Evolutionary conservation across 2,888 invertebrate species (phyloP).

Genomic region (Diaphora mendica): DNA sequence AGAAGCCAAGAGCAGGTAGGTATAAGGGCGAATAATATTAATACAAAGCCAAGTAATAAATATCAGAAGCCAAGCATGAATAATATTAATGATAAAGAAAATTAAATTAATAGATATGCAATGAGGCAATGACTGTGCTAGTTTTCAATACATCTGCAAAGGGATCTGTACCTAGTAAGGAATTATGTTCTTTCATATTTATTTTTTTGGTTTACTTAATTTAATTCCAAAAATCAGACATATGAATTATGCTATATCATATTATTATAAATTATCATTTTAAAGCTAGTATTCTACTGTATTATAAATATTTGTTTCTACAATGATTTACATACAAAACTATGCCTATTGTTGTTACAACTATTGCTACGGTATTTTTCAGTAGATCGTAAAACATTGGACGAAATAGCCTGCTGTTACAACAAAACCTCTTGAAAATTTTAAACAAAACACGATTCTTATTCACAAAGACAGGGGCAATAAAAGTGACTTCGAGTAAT

Average conservation of each 20-base stretch:
- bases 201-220: neutral
- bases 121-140: too few relatives aligned
- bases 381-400: slow-evolving; percentile 39
- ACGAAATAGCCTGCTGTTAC: slow-evolving; percentile 25
- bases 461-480: slow-evolving; percentile 51
- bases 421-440: slow-evolving; percentile 47
- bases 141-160: too few relatives aligned
- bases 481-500: slow-evolving; percentile 58
- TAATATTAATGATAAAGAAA: too few relatives aligned
- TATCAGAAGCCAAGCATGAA: too few relatives aligned
- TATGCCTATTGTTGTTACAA: slow-evolving; percentile 12
- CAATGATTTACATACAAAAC: neutral
- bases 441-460: slow-evolving; percentile 53
- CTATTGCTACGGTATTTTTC: slow-evolving; percentile 21
- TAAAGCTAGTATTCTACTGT: neutral
- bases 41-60: neutral
- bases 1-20: neutral
- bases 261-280: too few relatives aligned
- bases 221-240: neutral
- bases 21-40: neutral
- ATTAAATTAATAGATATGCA: too few relatives aligned
- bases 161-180: too few relatives aligned
- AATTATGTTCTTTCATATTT: neutral
- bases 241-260: neutral
- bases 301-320: neutral